Conservation (phyloP, 2,113 vertebrate species). For the Sturnus vulgaris region DNA sequence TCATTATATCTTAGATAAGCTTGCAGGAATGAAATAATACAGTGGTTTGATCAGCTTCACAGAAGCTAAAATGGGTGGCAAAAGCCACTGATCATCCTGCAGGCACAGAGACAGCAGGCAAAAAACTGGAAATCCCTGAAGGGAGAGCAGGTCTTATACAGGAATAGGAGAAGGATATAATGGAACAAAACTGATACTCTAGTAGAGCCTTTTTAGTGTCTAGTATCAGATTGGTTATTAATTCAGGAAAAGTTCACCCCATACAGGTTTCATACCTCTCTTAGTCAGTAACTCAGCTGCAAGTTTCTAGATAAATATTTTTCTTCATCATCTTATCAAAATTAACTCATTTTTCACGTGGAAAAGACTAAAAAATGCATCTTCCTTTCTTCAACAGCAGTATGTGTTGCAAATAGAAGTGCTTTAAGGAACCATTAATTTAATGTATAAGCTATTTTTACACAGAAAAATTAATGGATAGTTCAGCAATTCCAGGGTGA, state of each 20-base stretch:
- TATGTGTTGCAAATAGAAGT: not conserved
- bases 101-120: not conserved
- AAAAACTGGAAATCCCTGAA: not conserved
- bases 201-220: not conserved
- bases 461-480: not conserved
- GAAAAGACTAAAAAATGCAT: not conserved
- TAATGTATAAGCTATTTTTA: not conserved
- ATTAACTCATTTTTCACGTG: not conserved
- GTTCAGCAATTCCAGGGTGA: not conserved
- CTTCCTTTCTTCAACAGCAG: not conserved
- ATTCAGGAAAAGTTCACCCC: not conserved
- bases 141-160: not conserved
- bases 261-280: not conserved
- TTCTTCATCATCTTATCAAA: not conserved
- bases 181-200: not conserved
- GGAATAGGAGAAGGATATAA: not conserved
- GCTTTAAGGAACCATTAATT: not conserved
- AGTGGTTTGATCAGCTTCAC: not conserved
- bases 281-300: not conserved
- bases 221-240: not conserved
- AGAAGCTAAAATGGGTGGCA: not conserved
- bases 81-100: not conserved
- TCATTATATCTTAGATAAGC: not conserved
- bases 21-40: not conserved
- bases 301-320: not conserved